phyloP scores from a whole-genome alignment of 2,797 vertebrate species.

The Rhodeus uyekii region DNA sequence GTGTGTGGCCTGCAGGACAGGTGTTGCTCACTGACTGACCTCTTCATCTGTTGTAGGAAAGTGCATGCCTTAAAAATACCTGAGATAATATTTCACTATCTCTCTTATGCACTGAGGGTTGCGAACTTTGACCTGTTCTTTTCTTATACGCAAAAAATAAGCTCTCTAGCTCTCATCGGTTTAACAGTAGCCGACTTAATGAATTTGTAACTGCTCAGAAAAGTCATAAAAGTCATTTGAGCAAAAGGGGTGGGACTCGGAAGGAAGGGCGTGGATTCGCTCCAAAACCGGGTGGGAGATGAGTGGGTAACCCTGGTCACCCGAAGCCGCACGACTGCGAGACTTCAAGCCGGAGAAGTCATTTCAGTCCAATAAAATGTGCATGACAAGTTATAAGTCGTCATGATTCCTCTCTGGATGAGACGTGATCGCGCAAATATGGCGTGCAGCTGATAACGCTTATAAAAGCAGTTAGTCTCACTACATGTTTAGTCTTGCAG shows the following conservation, averaged over 20 bases:
- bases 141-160: not conserved
- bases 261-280: slow-evolving; percentile 71
- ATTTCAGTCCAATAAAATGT: not conserved
- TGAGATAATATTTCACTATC: slow-evolving; percentile 64
- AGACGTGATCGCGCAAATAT: not conserved
- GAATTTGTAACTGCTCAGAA: slow-evolving; percentile 60
- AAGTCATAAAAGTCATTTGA: slow-evolving; percentile 28
- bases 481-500: not conserved
- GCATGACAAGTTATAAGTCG: not conserved
- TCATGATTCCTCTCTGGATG: not conserved
- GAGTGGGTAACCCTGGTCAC: slow-evolving; percentile 43
- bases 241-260: slow-evolving; percentile 64
- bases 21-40: slow-evolving; percentile 48
- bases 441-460: too few species aligned
- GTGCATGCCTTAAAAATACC: slow-evolving; percentile 52
- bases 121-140: slow-evolving; percentile 15
- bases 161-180: slow-evolving; percentile 12
- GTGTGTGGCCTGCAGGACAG: slow-evolving; percentile 53
- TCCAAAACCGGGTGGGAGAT: slow-evolving; percentile 48
- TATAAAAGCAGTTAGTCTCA: too few species aligned
- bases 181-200: slow-evolving; percentile 1
- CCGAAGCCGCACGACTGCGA: slow-evolving; percentile 39
- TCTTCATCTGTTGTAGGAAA: slow-evolving; percentile 30
- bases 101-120: slow-evolving; percentile 61
- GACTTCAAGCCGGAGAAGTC: slow-evolving; percentile 8